Base-by-base conservation (phyloP, 1,140 invertebrate genomes). In the Rhagoletis zephyria region DNA sequence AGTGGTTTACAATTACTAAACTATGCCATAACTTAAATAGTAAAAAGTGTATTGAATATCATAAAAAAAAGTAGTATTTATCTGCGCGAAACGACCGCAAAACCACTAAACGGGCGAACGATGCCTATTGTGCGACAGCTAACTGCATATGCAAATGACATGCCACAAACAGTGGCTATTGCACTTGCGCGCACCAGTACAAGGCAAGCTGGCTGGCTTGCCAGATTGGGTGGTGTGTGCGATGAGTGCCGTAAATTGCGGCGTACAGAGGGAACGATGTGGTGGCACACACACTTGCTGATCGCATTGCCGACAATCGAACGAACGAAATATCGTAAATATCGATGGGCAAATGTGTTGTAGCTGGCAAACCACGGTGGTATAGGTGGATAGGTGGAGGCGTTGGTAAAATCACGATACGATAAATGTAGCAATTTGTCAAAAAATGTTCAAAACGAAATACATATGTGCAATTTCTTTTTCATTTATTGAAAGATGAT, bases 81-180 rank as follows among this genome's bases (percentile, higher is more conserved):
- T 64, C 6, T 64, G 19, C 16, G 63, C 63, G 63, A 16, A 5
- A n/a, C 63, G 4, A 67, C 30, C 65, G 16, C 67, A 74, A 67
- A 74, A 74, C 67, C 67, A 40, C 42, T 0, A 48, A 74, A 74
- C 42, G 67, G 30, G 30, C 30, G 30, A 30, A 40, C 67, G 40
- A 45, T n/a, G 67, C 9, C 64, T 30, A 67, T 74, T 48, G 42
- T 74, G 42, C 67, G 67, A 74, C 19, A 67, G 65, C 65, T 67
- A 2, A 5, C 65, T 3, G 65, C 19, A n/a, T 40, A 19, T 0
- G 5, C 19, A 19, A 67, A 10, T 42, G 65, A 40, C 30, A 40
- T 40, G 67, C 67, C 67, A 9, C 42, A 74, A 74, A n/a, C 45
- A 42, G 42, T 74, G 67, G 67, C 42, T 16, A 42, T n/a, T 74